Conservation (phyloP, 2,797 vertebrate genomes). For the Acomys russatus region DNA sequence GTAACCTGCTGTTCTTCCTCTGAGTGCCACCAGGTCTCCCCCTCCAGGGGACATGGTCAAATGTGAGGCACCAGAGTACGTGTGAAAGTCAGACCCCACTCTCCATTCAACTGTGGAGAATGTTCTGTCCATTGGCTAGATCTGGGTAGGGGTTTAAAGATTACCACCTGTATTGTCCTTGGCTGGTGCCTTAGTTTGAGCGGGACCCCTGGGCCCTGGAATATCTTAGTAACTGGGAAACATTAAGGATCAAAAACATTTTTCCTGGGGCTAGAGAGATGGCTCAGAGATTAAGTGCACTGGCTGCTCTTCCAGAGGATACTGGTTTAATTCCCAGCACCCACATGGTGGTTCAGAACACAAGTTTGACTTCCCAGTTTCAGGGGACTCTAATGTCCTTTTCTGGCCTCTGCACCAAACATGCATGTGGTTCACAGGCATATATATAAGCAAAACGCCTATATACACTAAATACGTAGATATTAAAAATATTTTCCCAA, state of each 20-base stretch:
- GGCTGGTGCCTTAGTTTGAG: too few species aligned
- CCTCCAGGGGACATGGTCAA: too few species aligned
- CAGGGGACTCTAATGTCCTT: background rate
- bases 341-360: background rate
- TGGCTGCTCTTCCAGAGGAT: background rate
- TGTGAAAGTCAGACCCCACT: too few species aligned
- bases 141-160: too few species aligned
- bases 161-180: too few species aligned
- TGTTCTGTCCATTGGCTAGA: too few species aligned
- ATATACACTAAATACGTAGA: background rate
- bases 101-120: too few species aligned
- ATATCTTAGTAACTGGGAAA: constrained; percentile 49
- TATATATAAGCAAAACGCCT: background rate
- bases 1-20: too few species aligned
- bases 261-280: background rate
- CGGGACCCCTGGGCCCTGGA: too few species aligned
- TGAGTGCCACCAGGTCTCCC: too few species aligned
- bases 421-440: background rate
- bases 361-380: background rate
- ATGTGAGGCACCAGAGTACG: too few species aligned
- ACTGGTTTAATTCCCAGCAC: background rate
- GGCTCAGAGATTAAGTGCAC: background rate
- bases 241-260: constrained; percentile 4
- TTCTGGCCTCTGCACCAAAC: background rate
- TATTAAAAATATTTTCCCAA: too few species aligned